A percentile compares a stretch with the other conserved stretches of the same genome.
Conservation (phyloP, 2,888 invertebrate species). For the Caenorhabditis auriculariae region DNA sequence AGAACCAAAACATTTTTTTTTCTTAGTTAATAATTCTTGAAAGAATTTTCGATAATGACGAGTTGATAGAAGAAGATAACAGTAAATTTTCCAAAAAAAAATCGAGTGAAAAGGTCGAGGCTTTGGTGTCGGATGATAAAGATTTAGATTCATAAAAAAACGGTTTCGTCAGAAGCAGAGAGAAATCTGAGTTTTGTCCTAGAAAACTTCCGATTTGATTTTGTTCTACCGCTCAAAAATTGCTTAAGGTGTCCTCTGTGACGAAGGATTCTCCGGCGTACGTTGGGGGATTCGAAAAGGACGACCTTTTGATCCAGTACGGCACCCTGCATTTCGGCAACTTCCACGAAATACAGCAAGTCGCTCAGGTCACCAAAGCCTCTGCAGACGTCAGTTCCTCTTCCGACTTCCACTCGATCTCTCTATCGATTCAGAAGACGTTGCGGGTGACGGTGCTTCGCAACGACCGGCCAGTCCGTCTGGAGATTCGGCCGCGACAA, state of each 20-base stretch:
- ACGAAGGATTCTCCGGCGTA: slow-evolving; percentile 39
- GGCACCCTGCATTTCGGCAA: slow-evolving; percentile 54
- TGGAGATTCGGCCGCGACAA: slow-evolving; percentile 42
- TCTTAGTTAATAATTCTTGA: too few relatives aligned
- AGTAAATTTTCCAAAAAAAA: too few relatives aligned
- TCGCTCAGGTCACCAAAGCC: slow-evolving; percentile 39
- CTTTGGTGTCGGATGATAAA: too few relatives aligned
- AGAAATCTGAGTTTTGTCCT: too few relatives aligned
- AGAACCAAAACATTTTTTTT: too few relatives aligned
- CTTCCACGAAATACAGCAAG: slow-evolving; percentile 41
- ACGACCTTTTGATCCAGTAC: slow-evolving; percentile 55
- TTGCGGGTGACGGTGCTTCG: slow-evolving; percentile 51
- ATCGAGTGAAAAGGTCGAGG: too few relatives aligned
- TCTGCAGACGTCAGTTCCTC: slow-evolving; percentile 37
- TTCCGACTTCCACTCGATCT: neutral
- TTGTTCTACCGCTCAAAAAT: neutral
- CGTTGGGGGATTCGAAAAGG: slow-evolving; percentile 35
- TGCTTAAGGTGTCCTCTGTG: slow-evolving; percentile 23
- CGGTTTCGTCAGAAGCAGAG: too few relatives aligned
- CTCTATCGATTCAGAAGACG: slow-evolving; percentile 48
- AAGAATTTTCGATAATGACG: too few relatives aligned
- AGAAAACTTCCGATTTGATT: too few relatives aligned
- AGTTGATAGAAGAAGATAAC: too few relatives aligned
- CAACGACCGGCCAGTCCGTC: slow-evolving; percentile 37
- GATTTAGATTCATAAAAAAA: too few relatives aligned